Percentiles rank a stretch among this genome's conserved stretches.
Evolutionary conservation across 2,113 vertebrate genomes (phyloP).

Genomic region (Sterrhoptilus dennistouni): DNA sequence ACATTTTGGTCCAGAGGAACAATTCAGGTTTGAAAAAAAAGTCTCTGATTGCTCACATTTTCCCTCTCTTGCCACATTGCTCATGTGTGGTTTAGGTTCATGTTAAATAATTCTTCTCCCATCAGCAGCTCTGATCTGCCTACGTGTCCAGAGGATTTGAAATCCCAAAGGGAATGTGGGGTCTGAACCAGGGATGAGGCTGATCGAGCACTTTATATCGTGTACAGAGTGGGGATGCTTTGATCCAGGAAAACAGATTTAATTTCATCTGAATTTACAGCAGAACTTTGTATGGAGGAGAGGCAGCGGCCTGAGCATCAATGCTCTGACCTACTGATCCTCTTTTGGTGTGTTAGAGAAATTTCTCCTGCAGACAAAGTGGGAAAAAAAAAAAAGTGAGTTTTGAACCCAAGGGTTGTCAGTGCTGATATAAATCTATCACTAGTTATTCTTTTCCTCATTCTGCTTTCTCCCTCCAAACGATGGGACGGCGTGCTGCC

Average conservation of each 20-base stretch:
- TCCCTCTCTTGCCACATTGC: neutral
- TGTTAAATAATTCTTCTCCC: neutral
- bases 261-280: neutral
- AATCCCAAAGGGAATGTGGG: neutral
- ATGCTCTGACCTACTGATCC: neutral
- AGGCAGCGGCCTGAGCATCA: neutral
- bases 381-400: neutral
- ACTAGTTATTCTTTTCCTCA: neutral
- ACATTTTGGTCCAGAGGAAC: neutral
- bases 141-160: neutral
- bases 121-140: neutral
- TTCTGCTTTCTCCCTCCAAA: neutral
- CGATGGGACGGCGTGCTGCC: rapidly evolving
- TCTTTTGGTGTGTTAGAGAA: neutral
- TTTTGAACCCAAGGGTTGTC: neutral
- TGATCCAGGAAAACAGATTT: neutral
- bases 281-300: neutral
- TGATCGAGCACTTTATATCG: neutral
- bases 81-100: neutral
- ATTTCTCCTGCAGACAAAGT: neutral
- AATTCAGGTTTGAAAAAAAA: neutral
- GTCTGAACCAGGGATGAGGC: neutral
- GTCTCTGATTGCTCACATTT: neutral
- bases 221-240: neutral
- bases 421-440: neutral